A percentile compares a stretch with the other conserved stretches of the same genome.
These are phyloP conservation scores for Nerophis ophidion DNA, from an alignment of 2,113 vertebrate species.

Conservation along the genomic window DNA sequence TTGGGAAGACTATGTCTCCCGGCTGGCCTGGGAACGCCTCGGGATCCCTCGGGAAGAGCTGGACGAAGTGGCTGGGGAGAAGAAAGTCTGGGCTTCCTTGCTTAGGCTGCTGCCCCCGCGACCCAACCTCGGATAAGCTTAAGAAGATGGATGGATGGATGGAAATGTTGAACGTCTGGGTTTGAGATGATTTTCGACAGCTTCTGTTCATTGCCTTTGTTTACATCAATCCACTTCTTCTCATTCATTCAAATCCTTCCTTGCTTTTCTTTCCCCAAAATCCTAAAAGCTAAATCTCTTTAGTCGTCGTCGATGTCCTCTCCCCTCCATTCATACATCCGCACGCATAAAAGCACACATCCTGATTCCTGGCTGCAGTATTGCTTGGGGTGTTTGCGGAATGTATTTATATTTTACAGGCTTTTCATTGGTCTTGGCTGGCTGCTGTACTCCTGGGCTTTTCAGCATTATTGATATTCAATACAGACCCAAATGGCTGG, in stretches of 20 bases:
- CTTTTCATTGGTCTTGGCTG: conserved; percentile 49
- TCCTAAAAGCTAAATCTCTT: conserved; percentile 48
- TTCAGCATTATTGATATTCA: conserved; percentile 57
- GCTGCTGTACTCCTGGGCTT: conserved; percentile 39
- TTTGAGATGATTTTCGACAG: conserved; percentile 14
- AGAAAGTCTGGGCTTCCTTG: no score
- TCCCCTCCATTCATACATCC: conserved; percentile 32
- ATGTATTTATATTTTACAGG: conserved; percentile 49
- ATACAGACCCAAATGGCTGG: conserved; percentile 43
- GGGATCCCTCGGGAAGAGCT: no score
- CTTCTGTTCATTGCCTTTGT: conserved; percentile 28
- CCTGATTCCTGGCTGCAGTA: conserved; percentile 15
- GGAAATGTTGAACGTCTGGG: conserved; percentile 3
- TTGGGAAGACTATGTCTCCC: no score
- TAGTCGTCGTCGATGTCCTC: conserved; percentile 43
- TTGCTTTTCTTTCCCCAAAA: conserved; percentile 21
- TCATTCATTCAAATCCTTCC: conserved; percentile 43
- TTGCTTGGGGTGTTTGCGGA: conserved; percentile 20
- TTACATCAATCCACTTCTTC: conserved; percentile 40
- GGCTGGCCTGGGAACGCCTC: no score
- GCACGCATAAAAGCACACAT: conserved; percentile 11
- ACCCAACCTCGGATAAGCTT: no score
- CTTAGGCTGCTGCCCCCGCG: no score
- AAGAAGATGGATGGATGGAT: no score
- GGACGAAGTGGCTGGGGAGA: no score